phyloP scores from a whole-genome alignment of 2,888 invertebrate genomes.

The Toxonevra muliebris region DNA sequence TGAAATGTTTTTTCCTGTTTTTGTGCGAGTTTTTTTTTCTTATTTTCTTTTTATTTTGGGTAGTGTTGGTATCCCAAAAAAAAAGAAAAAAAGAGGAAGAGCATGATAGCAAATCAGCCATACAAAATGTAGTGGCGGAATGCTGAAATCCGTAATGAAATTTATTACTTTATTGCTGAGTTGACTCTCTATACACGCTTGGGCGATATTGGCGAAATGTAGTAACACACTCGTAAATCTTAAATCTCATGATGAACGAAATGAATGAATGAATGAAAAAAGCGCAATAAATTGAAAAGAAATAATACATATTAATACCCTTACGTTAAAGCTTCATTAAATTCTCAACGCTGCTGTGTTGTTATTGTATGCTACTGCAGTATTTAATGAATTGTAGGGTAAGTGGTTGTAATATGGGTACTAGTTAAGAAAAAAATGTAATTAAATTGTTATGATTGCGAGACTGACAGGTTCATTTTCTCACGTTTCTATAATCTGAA shows the following conservation, averaged over 20 bases:
- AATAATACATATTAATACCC: background rate
- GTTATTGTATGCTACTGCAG: too few relatives aligned
- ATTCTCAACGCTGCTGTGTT: background rate
- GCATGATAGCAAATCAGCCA: too few relatives aligned
- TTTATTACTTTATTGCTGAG: background rate
- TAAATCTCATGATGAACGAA: background rate
- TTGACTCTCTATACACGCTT: background rate
- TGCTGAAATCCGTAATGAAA: background rate
- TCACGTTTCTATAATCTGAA: too few relatives aligned
- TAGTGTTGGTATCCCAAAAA: background rate
- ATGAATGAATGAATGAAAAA: background rate
- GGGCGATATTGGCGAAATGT: too few relatives aligned
- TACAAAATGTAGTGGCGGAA: background rate
- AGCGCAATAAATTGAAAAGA: constrained; percentile 2
- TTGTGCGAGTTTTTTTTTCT: background rate
- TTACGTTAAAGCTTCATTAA: background rate
- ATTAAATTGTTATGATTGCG: too few relatives aligned
- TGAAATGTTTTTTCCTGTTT: constrained; percentile 11
- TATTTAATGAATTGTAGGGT: too few relatives aligned
- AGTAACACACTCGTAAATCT: background rate
- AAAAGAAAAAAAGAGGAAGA: background rate
- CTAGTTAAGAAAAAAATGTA: too few relatives aligned
- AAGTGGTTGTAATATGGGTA: too few relatives aligned
- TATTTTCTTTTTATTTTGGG: background rate
- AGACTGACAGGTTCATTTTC: too few relatives aligned